A percentile compares a stretch with the other conserved stretches of the same genome.
Evolutionary conservation across 2,888 invertebrate genomes (phyloP).

Genomic region (Tetragonisca angustula): DNA sequence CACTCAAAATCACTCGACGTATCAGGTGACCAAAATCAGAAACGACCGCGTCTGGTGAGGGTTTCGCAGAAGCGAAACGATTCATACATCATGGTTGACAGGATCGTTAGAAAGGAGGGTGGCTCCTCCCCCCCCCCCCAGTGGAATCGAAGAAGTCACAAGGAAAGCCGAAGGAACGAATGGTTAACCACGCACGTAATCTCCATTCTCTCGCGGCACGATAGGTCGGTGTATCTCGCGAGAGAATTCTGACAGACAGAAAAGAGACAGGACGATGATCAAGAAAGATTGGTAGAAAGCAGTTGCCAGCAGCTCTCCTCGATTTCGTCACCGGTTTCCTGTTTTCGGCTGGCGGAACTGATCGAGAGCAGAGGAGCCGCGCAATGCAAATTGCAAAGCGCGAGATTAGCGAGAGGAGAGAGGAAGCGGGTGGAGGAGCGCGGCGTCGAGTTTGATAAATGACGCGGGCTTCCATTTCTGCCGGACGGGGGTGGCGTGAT

Average conservation of each 20-base stretch:
- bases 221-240: constrained; percentile 31
- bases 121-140: neutral
- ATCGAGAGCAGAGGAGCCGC: constrained; percentile 59
- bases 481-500: constrained; percentile 68
- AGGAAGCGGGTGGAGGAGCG: constrained; percentile 46
- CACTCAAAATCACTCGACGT: neutral
- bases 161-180: constrained; percentile 45
- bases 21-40: neutral
- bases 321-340: constrained; percentile 38
- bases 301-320: constrained; percentile 3
- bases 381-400: constrained; percentile 76
- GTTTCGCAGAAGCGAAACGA: neutral
- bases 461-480: constrained; percentile 76
- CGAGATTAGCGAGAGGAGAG: constrained; percentile 67
- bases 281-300: constrained; percentile 39
- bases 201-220: constrained; percentile 54
- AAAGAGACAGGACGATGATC: constrained; percentile 52
- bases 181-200: constrained; percentile 57
- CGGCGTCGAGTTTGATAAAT: constrained; percentile 79
- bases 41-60: neutral
- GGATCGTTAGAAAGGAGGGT: constrained; percentile 13
- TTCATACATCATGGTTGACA: constrained; percentile 32
- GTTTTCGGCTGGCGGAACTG: constrained; percentile 67
- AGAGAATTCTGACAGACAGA: constrained; percentile 39
- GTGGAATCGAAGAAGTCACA: neutral